Evolutionary conservation across 37 sponge, comb jelly and placozoan species (phyloP), one percentile per base, ranked within the genome.

Genomic region (Cliona cf. orientalis): DNA sequence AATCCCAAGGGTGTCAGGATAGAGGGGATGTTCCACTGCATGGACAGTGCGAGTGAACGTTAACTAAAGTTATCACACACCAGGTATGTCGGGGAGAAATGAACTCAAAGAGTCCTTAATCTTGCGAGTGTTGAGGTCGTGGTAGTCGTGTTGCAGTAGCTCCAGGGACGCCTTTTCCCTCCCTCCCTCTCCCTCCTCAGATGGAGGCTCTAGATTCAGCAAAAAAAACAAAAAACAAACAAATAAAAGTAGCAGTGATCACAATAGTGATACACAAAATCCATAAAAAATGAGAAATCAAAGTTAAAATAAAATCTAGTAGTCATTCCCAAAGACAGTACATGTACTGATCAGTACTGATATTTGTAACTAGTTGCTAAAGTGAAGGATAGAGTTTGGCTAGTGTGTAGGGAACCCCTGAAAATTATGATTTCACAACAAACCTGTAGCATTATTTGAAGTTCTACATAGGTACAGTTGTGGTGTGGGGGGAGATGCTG

Each of bases 31-130:
- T 28, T 61, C 63, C 5, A 61, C 63, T 25, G 17, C 26, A 25
- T 61, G 63, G 28, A 25, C 5, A 28, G 5, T 28, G 26, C 17
- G 7, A 61, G 6, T 7, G 26, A 61, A 61, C 63, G 7, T n/a
- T 22, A 22, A 25, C 42, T 66, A 29, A 2, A 35, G 12, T 36
- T 9, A 23, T 9, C 69, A 36, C 46, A 0, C 61, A 92, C 93
- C 96, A 37, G 96, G 96, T 26, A 95, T 83, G 34, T 87, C 82
- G 14, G 93, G 90, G 22, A 95, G 80, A 37, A 95, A 95, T 9
- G 96, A 79, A 42, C 89, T 86, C n/a, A 95, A 84, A 7, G 69
- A 57, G 55, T 84, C 84, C 57, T 92, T 95, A 46, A 95, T 78
- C 61, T 92, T 88, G 25, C 79, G 59, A 3, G 74, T 62, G 58